phyloP scores from a whole-genome alignment of 2,113 vertebrate species.

The Phylloscopus trochilus region DNA sequence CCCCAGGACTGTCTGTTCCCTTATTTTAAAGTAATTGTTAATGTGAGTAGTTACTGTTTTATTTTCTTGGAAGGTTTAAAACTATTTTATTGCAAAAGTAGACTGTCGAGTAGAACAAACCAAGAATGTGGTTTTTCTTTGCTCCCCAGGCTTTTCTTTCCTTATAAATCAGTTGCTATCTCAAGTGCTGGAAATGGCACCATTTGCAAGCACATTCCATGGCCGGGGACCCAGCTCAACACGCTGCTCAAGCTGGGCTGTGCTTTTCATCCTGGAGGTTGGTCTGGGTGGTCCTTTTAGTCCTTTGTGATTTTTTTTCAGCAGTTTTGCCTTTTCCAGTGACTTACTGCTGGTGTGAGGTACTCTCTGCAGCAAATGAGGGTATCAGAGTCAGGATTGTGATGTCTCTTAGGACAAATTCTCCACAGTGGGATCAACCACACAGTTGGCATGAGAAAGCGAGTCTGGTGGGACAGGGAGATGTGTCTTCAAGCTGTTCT shows the following conservation, averaged over 20 bases:
- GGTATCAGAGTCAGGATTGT: accelerated
- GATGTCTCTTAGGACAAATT: too few species aligned
- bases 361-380: too few species aligned
- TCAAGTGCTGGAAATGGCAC: accelerated
- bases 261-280: not conserved
- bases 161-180: not conserved
- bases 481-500: not conserved
- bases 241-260: not conserved
- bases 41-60: not conserved
- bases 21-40: not conserved
- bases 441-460: accelerated
- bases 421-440: not conserved
- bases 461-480: not conserved
- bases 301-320: not conserved
- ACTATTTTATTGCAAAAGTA: not conserved
- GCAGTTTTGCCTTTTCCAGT: not conserved
- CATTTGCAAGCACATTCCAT: accelerated
- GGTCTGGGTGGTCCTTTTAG: not conserved
- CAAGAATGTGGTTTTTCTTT: not conserved
- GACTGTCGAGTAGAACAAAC: not conserved
- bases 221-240: not conserved
- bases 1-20: not conserved
- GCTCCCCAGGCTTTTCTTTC: not conserved
- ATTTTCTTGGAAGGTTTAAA: not conserved
- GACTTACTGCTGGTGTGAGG: not conserved